Evolutionary conservation across 2,113 vertebrate genomes (phyloP).

Genomic region (Rhodinocichla rosea): DNA sequence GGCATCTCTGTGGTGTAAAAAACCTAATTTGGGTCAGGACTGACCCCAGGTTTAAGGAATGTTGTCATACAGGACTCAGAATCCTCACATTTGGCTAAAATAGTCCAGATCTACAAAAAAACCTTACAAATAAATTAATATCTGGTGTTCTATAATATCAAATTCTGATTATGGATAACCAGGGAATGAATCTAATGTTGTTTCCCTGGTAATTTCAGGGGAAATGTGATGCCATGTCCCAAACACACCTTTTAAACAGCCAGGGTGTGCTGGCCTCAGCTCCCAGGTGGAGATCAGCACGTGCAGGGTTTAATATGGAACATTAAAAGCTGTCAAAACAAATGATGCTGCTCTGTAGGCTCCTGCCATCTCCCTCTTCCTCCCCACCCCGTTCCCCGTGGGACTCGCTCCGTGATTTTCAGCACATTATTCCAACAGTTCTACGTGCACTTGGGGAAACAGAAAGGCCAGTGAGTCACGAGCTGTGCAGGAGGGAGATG

Average conservation of each 20-base stretch:
- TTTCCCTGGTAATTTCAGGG: not conserved
- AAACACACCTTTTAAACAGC: not conserved
- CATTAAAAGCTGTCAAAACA: conserved; percentile 54
- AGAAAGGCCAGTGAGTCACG: conserved; percentile 12
- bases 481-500: not conserved
- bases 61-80: not conserved
- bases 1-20: not conserved
- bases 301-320: not conserved
- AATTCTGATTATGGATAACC: not conserved
- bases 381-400: conserved; percentile 29
- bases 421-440: not conserved
- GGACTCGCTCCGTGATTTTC: conserved; percentile 10
- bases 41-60: not conserved
- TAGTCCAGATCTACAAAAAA: not conserved
- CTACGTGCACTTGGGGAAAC: not conserved
- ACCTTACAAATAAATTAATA: not conserved
- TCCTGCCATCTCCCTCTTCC: conserved; percentile 47
- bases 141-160: not conserved
- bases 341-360: not conserved
- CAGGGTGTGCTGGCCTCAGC: not conserved
- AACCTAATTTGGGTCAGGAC: not conserved
- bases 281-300: not conserved
- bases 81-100: not conserved
- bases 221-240: not conserved
- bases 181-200: not conserved